Base-by-base conservation (phyloP, 2,888 invertebrate genomes). In the Nudaria mundana region DNA sequence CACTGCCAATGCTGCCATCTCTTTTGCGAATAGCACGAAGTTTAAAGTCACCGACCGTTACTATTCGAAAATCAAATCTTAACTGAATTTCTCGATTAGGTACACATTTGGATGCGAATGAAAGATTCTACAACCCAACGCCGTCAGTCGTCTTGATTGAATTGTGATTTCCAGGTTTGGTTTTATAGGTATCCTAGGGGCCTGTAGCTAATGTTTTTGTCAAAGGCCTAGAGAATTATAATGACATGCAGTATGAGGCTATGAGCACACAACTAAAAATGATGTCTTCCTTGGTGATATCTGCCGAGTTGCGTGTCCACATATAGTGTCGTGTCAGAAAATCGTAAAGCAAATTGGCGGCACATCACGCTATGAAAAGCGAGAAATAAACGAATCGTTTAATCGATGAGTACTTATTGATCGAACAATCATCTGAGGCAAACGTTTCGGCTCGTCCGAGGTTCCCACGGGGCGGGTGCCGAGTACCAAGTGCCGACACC, bases 381-480 rank as follows among this genome's bases (percentile, higher is more conserved):
- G 60, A 58, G 59, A 66, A 65, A 66, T 68, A 70, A 66, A 66
- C 62, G 64, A 41, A 65, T 56, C 61, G 56, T 48, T 58, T 60
- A 58, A 54, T 50, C 52, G 43, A 44, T 46, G 56, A 53, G 54
- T 59, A 68, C 58, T 67, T 66, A 66, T 69, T 65, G 67, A 73
- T 73, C 71, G 66, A 57, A 71, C 73, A 76, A 78, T 77, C 69
- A 77, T 70, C 69, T 63, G 68, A 76, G 78, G 78, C 78, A 78
- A 75, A 77, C 76, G 75, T 73, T 75, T 71, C 56, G 70, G 62
- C 42, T 65, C 58, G 70, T 54, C 56, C 61, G 56, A 61, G 60
- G 66, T 88, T 88, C 87, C 86, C 82, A 83, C 82, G 85, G 77
- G 81, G 79, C 80, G 81, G 78, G 76, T 79, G 81, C 78, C 74